phyloP scores from a whole-genome alignment of 2,888 invertebrate species.

The Sinopyrophorus schimmeli region DNA sequence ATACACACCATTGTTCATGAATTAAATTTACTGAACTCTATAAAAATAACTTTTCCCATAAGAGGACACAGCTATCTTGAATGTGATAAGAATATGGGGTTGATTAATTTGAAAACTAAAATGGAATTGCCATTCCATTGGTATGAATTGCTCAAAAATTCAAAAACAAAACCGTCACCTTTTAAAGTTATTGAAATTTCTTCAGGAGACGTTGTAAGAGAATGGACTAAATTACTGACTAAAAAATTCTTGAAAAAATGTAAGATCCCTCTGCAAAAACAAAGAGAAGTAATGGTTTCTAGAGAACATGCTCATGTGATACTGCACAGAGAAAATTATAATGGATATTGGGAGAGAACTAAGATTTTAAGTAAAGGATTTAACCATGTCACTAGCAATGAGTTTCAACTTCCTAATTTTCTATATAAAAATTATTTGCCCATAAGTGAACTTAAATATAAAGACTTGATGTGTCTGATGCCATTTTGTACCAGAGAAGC shows the following conservation, averaged over 20 bases:
- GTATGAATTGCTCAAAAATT: conserved; percentile 1
- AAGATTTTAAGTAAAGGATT: too few species aligned
- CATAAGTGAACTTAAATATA: too few species aligned
- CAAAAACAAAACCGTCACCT: conserved; percentile 4
- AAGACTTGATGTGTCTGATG: too few species aligned
- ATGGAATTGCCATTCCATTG: conserved; percentile 8
- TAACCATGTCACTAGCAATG: too few species aligned
- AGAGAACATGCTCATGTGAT: too few species aligned
- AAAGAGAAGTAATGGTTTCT: too few species aligned
- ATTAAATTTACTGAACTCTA: conserved; percentile 21
- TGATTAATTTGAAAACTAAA: conserved; percentile 4
- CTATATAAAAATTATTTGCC: too few species aligned
- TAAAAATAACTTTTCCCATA: conserved; percentile 34
- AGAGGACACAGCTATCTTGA: conserved; percentile 32
- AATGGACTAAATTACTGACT: conserved; percentile 9
- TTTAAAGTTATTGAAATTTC: conserved; percentile 10
- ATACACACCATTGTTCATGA: conserved; percentile 39
- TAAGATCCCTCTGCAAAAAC: too few species aligned
- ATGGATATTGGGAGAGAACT: too few species aligned
- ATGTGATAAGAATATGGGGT: conserved; percentile 25
- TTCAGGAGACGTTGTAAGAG: conserved; percentile 1
- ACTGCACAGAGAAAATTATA: too few species aligned
- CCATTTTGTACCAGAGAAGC: too few species aligned
- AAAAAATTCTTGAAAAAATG: conserved; percentile 4
- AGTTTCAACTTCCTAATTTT: too few species aligned